Evolutionary conservation across 2,797 vertebrate species (phyloP), one percentile per base, ranked within the genome.

Genomic region (Pseudomugil tenellus): DNA sequence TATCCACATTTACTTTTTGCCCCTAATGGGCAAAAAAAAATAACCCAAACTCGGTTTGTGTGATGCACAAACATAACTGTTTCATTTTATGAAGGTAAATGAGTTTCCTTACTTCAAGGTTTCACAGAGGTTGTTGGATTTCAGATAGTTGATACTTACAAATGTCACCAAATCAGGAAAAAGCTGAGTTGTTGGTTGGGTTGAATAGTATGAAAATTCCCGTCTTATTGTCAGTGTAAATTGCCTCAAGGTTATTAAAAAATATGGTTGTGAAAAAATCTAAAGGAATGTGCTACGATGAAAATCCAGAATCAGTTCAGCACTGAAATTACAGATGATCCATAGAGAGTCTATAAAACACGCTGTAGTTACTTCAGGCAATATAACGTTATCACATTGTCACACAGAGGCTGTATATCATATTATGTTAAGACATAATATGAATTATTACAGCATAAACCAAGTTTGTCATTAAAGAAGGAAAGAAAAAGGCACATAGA

Each of bases 111-210:
- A 48, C 19, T 12, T 16, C 9, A 11, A 14, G 4, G 4, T 14
- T 29, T 34, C 21, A 9, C 39, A 3, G 16, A 14, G 2, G 10
- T 26, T 35, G 13, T 65, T 66, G 57, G 10, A 58, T 53, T 57
- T 39, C 1, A 53, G 9, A 34, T 32, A 3, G 29, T 35, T 32
- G 41, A 19, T 19, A 19, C 16, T 7, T 3, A 26, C n/a, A n/a
- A 43, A 67, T 70, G n/a, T 54, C 17, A 43, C 52, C 25, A 26
- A 64, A 64, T 41, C 19, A 58, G 23, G 46, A 25, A 35, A 26
- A 21, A 31, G 37, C 41, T 43, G 8, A 43, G 41, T 43, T n/a
- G 8, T 43, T 43, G 19, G 19, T 43, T 16, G 2, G 8, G 19
- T n/a, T n/a, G 41, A 43, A n/a, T n/a, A 43, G 19, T 43, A 2